Conservation (phyloP, 2,797 vertebrate species). For the Chromis chromis region DNA sequence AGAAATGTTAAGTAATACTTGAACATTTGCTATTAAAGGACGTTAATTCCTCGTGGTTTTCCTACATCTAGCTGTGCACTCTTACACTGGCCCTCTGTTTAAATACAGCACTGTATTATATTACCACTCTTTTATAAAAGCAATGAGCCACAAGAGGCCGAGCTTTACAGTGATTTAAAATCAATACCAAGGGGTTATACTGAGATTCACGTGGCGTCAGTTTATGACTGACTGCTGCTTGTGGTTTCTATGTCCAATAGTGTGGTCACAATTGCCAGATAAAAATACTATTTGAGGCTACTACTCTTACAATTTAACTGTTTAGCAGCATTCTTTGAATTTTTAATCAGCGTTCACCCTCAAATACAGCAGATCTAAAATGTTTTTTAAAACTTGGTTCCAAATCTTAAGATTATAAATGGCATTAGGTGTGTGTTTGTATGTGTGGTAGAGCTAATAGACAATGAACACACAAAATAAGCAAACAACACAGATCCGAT, state of each 20-base stretch:
- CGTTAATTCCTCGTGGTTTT: neutral
- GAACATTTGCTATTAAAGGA: neutral
- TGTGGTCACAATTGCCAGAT: neutral
- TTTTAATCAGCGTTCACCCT: neutral
- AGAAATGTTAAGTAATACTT: neutral
- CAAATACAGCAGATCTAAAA: neutral
- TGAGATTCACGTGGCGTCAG: constrained; percentile 7
- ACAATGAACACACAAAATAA: too few relatives aligned
- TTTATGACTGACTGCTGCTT: constrained; percentile 25
- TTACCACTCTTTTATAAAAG: constrained; percentile 38
- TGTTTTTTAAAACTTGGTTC: neutral
- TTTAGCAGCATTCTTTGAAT: neutral
- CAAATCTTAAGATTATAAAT: too few relatives aligned
- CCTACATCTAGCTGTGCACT: neutral
- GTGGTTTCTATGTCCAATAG: neutral
- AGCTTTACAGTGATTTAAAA: constrained; percentile 45
- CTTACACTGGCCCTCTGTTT: constrained; percentile 7
- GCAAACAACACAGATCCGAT: too few relatives aligned
- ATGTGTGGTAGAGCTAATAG: too few relatives aligned
- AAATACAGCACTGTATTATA: constrained; percentile 32
- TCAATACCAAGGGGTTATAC: constrained; percentile 46
- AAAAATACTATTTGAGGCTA: neutral
- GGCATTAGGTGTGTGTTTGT: too few relatives aligned
- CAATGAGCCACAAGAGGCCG: constrained; percentile 38
- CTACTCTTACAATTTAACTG: neutral